Evolutionary conservation across 2,113 vertebrate species (phyloP), one percentile per base, ranked within the genome.

Genomic region (Bos indicus): DNA sequence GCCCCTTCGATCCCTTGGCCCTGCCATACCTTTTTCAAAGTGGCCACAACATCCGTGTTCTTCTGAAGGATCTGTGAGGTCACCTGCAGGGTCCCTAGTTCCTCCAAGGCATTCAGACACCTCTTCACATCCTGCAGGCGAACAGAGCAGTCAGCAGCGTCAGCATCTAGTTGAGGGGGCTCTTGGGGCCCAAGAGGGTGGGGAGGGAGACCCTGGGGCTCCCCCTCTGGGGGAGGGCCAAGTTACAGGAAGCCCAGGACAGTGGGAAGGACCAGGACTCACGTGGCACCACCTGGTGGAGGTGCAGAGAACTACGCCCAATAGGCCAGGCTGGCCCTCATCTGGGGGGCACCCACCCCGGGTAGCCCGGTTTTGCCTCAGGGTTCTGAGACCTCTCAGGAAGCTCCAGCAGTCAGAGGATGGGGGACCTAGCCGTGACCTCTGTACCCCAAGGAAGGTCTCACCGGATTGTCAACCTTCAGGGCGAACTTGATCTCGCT

Each of bases 41-140:
- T 99, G 33, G 99, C 99, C 97, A 99, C 99, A 88, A 99, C 99
- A 0, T 99, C 99, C 0, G 99, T 99, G 94, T 99, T 99, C 98
- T 99, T 99, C 98, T 99, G 99, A 28, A 99, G 99, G 96, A 99
- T 99, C 95, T 99, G 99, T 48, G 99, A 99, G 51, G 99, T 99
- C 98, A 99, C 99, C 57, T 99, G 99, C 36, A 99, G 98, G 0
- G 98, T 99, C 40, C 99, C 99, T 12, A 99, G 99, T 97, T 99
- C 99, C 82, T 99, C 99, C 2, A 99, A 98, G 0, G 99, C 99
- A 12, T 98, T 99, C 97, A 99, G 98, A 98, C 99, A 99, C 81
- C 99, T 98, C 93, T 99, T 99, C 89, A 99, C 99, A 88, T 99
- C 99, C 99, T 99, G 88, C 62, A 81, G 23, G 60, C 57, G 0